Percentiles rank a stretch among this genome's conserved stretches.
Conservation (phyloP, 2,113 vertebrate genomes). For the Limanda limanda region DNA sequence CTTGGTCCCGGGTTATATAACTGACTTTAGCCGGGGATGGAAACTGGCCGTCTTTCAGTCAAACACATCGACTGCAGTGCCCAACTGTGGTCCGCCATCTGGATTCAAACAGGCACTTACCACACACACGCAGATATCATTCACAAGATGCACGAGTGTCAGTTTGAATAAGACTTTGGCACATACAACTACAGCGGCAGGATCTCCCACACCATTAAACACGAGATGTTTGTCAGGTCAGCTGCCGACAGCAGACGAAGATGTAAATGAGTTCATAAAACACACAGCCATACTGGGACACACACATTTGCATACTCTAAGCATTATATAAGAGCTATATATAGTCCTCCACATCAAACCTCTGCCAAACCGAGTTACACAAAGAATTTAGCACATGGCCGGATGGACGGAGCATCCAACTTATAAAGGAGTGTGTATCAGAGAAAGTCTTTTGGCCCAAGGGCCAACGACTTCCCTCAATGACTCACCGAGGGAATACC, state of each 20-base stretch:
- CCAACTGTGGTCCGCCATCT: background rate
- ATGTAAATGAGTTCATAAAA: slow-evolving; percentile 33
- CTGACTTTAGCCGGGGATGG: slow-evolving; percentile 53
- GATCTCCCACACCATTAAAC: background rate
- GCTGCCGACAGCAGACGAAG: slow-evolving; percentile 9
- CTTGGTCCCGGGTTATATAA: slow-evolving; percentile 53
- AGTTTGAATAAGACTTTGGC: background rate
- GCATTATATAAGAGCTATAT: slow-evolving; percentile 40
- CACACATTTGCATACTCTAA: slow-evolving; percentile 2
- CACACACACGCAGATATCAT: background rate
- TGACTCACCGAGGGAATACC: slow-evolving; percentile 27
- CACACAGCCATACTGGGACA: slow-evolving; percentile 29
- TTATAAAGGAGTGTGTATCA: slow-evolving; percentile 40
- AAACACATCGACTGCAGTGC: slow-evolving; percentile 7
- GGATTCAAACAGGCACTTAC: background rate
- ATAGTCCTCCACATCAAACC: slow-evolving; percentile 43
- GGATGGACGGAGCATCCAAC: slow-evolving; percentile 49
- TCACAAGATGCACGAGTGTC: background rate
- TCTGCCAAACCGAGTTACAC: slow-evolving; percentile 55
- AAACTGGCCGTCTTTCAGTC: slow-evolving; percentile 50
- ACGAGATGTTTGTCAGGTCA: background rate
- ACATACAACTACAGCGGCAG: background rate
- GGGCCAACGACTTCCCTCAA: slow-evolving; percentile 18
- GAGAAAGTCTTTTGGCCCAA: slow-evolving; percentile 20
- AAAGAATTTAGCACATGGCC: slow-evolving; percentile 61